Base-by-base conservation (phyloP, 1,140 invertebrate genomes). In the Scaptomyza graminum region DNA sequence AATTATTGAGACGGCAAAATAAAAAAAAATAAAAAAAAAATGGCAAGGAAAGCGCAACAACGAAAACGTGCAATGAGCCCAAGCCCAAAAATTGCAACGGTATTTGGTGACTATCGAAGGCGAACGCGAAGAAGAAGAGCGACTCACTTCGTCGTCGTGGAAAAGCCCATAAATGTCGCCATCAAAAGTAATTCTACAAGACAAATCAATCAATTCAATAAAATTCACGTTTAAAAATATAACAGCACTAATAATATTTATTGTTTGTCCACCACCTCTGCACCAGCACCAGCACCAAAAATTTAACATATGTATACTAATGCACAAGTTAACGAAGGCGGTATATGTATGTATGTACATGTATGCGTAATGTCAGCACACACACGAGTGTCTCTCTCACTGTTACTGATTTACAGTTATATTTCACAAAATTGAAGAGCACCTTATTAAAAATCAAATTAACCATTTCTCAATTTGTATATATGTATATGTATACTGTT, bases 111-210 rank as follows among this genome's bases (percentile, higher is more conserved):
- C 44, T 15, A 37, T 44, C 49, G 31, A 31, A 31, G 28, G n/a
- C 34, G 37, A 39, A 49, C 37, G 41, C 49, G 31, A 31, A 31
- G 28, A 11, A 22, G 37, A 39, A 49, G 44, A 47, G 31, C 54
- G 49, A n/a, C 60, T 43, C 31, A 34, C 31, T 34, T 34, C 31
- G 7, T n/a, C 18, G 56, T 41, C n/a, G 46, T 22, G 65, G 71
- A 71, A 66, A 61, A 37, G 16, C 44, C 13, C 16, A 66, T 74
- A 65, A 65, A 71, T 52, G 37, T 25, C 43, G 49, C 46, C 37
- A 22, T 3, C 2, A 74, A 74, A 74, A 74, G 72, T 74, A 75
- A 75, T 44, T 75, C 9, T 28, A 34, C 28, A 43, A 52, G 59
- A 65, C 15, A 62, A 49, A 61, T n/a, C n/a, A n/a, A 18, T 63